Base-by-base conservation (phyloP, 2,888 invertebrate species). In the Aricia artaxerxes region DNA sequence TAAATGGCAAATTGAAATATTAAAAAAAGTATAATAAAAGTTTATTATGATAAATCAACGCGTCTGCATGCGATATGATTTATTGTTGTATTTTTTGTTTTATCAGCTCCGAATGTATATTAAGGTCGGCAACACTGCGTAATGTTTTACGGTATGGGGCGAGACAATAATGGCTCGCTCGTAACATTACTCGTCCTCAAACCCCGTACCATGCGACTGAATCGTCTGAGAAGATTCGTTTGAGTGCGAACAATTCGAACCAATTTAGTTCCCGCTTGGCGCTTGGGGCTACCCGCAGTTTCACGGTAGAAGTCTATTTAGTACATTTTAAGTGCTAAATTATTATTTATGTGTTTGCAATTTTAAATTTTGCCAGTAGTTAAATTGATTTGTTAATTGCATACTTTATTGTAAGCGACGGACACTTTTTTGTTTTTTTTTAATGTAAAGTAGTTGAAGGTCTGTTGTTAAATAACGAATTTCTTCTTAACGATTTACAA, bases 131-230 rank as follows among this genome's bases (percentile, higher is more conserved):
- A 89, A 90, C 89, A 90, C 92, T 94, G 89, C 92, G 93, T 94
- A 93, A 94, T 94, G 93, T 92, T 94, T 94, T 94, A 94, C 94
- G 94, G 94, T 93, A 94, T 94, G 92, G 93, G 92, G 91, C 92
- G 93, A 94, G 94, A 94, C 94, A 94, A 94, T 94, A 94, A 94
- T 94, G 94, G 94, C 89, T 92, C 91, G 94, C 94, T 94, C 94
- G 94, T 94, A 94, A 94, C 94, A 94, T 94, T 92, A 94, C 94
- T 94, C 94, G 93, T 93, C 91, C 90, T 89, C 89, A 85, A 83
- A 86, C 88, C 92, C 87, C 84, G 90, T 92, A 92, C 93, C 87
- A 91, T 83, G 91, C 84, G 83, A 88, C 88, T 13, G 85, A 85
- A 85, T 82, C 84, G 85, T 87, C 88, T 88, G 86, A 85, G 83